Conservation (phyloP, 2,888 invertebrate genomes). For the Tiliacea aurago region DNA sequence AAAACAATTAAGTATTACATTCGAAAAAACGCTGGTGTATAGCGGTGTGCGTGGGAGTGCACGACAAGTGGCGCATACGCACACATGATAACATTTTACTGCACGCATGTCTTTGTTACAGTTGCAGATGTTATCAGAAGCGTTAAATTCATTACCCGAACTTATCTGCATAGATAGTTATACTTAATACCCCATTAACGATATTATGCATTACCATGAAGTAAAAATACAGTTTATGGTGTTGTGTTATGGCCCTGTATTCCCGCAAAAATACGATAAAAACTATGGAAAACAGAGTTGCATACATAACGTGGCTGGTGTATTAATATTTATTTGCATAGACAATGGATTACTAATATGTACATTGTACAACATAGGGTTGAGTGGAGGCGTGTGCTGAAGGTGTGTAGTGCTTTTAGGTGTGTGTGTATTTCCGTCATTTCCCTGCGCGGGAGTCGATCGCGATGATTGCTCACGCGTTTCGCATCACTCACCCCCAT, state of each 20-base stretch:
- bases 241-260: slow-evolving; percentile 62
- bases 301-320: slow-evolving; percentile 75
- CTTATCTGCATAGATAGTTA: slow-evolving; percentile 69
- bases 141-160: slow-evolving; percentile 70
- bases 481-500: slow-evolving; percentile 89
- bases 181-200: slow-evolving; percentile 68
- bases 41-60: slow-evolving; percentile 80
- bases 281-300: slow-evolving; percentile 77
- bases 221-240: slow-evolving; percentile 61
- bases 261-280: slow-evolving; percentile 69
- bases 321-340: slow-evolving; percentile 85
- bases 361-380: slow-evolving; percentile 27
- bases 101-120: slow-evolving; percentile 79
- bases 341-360: slow-evolving; percentile 83
- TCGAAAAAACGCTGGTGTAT: slow-evolving; percentile 69
- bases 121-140: slow-evolving; percentile 77
- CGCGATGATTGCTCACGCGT: slow-evolving; percentile 89
- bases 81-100: slow-evolving; percentile 66
- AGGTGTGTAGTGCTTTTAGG: slow-evolving; percentile 55
- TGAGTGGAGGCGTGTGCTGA: slow-evolving; percentile 55
- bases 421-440: slow-evolving; percentile 84
- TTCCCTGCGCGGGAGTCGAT: slow-evolving; percentile 88
- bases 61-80: slow-evolving; percentile 68
- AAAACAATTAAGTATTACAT: slow-evolving; percentile 81
- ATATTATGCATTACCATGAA: slow-evolving; percentile 63